Base-by-base conservation (phyloP, 2,797 vertebrate genomes). In the Acrocephalus scirpaceus region DNA sequence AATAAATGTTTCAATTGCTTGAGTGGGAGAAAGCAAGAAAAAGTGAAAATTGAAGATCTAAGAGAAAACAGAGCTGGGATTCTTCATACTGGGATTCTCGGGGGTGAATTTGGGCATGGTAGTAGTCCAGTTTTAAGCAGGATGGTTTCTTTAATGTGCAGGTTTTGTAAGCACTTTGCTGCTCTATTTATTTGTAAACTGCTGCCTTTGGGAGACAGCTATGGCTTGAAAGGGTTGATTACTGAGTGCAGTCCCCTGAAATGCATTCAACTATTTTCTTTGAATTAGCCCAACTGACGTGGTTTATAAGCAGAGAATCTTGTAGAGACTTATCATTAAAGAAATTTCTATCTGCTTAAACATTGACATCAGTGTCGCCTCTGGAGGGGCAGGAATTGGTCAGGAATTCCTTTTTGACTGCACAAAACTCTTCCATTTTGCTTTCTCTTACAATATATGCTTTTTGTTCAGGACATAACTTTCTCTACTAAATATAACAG, bases 191-290 rank as follows among this genome's bases (percentile, higher is more conserved):
- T 70, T 82, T 1, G 4, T 51, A 42, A 74, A 50, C 44, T 73
- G 27, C 62, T 96, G 51, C 51, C 26, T 90, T 90, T 34, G 48
- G 65, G 80, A 86, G 44, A n/a, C 26, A 44, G 16, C 54, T 86
- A 3, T 72, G 34, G 4, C 58, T 86, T 69, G 51, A 34, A 85
- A 73, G 32, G 12, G 4, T 12, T 47, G 34, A 70, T 78, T 40
- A 8, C 69, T 32, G 30, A 65, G 42, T 30, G 29, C 69, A 67
- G 30, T 48, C 38, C 16, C 9, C 54, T 72, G 34, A 23, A 72
- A 45, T 11, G 58, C 23, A 53, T 78, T 81, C 51, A 73, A 11
- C 18, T 4, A 7, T 56, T 64, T 79, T 34, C 71, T 73, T 66
- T 70, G 30, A 36, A 50, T 81, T 95, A 79, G 22, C 22, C 8